Conservation (phyloP, 2,888 invertebrate species). For the Eupithecia subumbrata region DNA sequence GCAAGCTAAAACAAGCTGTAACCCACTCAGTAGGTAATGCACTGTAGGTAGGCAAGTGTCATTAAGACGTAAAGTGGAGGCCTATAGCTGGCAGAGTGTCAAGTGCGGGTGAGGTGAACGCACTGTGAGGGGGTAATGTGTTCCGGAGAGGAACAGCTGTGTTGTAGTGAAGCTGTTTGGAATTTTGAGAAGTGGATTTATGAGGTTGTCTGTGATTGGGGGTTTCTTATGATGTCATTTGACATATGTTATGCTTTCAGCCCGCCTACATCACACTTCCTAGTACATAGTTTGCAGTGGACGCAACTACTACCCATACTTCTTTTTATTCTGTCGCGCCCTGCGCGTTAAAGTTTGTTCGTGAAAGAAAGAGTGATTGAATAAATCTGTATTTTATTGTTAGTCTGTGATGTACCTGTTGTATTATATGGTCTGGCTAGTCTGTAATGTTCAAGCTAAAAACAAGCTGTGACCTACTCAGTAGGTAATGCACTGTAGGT, state of each 20-base stretch:
- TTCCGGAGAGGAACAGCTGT: slow-evolving; percentile 13
- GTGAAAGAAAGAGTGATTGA: no score
- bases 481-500: neutral
- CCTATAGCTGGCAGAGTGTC: slow-evolving; percentile 33
- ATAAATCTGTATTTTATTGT: no score
- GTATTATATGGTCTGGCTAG: no score
- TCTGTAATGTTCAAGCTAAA: no score
- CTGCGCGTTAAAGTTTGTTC: no score
- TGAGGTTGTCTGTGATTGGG: neutral
- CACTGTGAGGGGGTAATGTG: slow-evolving; percentile 38
- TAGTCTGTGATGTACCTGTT: no score
- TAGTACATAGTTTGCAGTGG: no score
- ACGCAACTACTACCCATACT: no score
- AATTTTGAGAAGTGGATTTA: neutral
- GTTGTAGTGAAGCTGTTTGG: neutral
- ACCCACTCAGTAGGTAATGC: neutral
- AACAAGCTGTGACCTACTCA: neutral
- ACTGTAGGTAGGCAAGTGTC: neutral
- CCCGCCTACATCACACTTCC: no score
- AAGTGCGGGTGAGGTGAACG: slow-evolving; percentile 47
- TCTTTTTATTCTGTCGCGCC: no score
- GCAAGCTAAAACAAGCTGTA: neutral
- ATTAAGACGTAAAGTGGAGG: neutral
- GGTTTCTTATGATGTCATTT: no score
- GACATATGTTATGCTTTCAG: no score